Evolutionary conservation across 2,113 vertebrate species (phyloP).

Genomic region (Chrysochloris asiatica): DNA sequence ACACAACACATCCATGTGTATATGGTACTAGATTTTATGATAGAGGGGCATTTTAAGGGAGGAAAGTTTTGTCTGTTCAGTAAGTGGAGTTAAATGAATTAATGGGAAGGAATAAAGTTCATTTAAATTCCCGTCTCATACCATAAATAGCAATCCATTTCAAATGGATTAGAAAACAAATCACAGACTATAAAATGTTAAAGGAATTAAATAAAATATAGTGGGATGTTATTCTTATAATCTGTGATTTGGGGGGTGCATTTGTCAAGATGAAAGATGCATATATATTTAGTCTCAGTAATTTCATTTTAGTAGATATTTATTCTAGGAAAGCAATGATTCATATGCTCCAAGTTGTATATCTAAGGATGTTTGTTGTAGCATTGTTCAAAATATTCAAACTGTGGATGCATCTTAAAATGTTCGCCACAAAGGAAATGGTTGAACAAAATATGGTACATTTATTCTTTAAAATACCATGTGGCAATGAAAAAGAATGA

Average conservation of each 20-base stretch:
- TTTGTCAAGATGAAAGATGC: too few relatives aligned
- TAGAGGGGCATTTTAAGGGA: not conserved
- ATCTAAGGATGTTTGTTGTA: not conserved
- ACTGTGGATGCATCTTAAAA: not conserved
- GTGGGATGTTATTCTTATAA: conserved; percentile 24
- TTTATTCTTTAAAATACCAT: not conserved
- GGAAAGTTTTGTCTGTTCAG: not conserved
- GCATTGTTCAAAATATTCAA: not conserved
- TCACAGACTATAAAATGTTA: not conserved
- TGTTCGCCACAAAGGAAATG: not conserved
- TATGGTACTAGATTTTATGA: not conserved
- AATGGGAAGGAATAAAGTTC: conserved; percentile 25
- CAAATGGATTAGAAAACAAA: not conserved
- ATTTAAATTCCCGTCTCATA: not conserved
- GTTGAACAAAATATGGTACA: not conserved
- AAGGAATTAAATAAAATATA: not conserved
- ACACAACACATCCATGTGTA: not conserved
- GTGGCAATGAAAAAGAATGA: conserved; percentile 19
- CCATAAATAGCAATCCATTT: conserved; percentile 21
- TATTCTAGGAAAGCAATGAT: not conserved
- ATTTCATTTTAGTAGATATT: conserved; percentile 30
- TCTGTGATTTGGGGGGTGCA: not conserved
- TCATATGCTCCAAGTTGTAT: too few relatives aligned
- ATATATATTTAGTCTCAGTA: not conserved
- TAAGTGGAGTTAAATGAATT: not conserved